Percentiles rank a stretch among this genome's conserved stretches.
Conservation (phyloP, 2,113 vertebrate genomes). For the Podarcis cretensis region DNA sequence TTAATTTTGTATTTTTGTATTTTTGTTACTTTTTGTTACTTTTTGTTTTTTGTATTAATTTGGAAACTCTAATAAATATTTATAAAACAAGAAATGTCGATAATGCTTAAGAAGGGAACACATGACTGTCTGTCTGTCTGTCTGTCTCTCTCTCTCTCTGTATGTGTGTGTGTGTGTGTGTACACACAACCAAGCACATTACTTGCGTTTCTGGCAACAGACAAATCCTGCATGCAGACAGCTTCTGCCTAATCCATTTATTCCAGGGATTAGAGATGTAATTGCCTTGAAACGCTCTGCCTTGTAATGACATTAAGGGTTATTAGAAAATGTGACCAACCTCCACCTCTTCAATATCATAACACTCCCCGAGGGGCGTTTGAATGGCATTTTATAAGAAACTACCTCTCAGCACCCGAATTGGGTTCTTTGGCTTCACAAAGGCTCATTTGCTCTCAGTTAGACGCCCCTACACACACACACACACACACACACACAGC, state of each 20-base stretch:
- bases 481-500: background rate
- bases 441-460: constrained; percentile 51
- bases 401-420: constrained; percentile 37
- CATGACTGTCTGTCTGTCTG: too few species aligned
- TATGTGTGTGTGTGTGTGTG: too few species aligned
- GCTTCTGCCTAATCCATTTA: background rate
- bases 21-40: too few species aligned
- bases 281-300: constrained; percentile 40
- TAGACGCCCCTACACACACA: constrained; percentile 10
- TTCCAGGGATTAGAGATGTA: constrained; percentile 27
- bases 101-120: background rate
- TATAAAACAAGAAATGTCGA: too few species aligned
- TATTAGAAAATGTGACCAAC: constrained; percentile 56
- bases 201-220: background rate
- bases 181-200: too few species aligned
- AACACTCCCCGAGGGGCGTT: constrained; percentile 28
- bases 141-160: too few species aligned
- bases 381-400: constrained; percentile 55
- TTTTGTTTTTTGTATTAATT: too few species aligned
- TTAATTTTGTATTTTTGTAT: too few species aligned
- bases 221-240: background rate
- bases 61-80: too few species aligned
- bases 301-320: constrained; percentile 47
- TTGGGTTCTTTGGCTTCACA: constrained; percentile 32
- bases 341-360: constrained; percentile 29